These are phyloP conservation scores for Setophaga coronata DNA, from an alignment of 2,113 vertebrate species.

Conservation along the genomic window DNA sequence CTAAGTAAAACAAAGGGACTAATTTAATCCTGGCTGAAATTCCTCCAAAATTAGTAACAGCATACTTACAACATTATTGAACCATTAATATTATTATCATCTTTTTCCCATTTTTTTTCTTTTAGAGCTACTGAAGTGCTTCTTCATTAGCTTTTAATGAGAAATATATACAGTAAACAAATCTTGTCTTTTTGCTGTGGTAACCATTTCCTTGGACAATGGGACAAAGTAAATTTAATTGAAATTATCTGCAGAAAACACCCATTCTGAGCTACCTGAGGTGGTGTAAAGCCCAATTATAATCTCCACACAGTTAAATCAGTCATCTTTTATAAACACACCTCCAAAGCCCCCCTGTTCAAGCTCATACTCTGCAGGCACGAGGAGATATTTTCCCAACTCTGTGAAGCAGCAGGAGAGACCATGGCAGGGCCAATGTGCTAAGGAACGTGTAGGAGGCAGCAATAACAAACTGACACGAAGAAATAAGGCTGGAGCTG, in stretches of 20 bases:
- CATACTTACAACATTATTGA: background rate
- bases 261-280: background rate
- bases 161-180: background rate
- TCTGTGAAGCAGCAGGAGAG: slow-evolving; percentile 15
- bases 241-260: background rate
- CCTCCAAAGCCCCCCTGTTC: background rate
- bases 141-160: background rate
- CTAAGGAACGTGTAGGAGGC: slow-evolving; percentile 30
- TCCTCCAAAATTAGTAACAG: background rate
- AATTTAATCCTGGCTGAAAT: background rate
- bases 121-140: background rate
- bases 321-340: background rate
- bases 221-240: background rate
- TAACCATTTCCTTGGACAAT: background rate
- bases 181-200: background rate
- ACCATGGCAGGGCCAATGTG: background rate
- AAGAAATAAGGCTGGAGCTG: background rate
- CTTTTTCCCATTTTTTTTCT: fast-evolving
- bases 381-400: background rate
- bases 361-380: background rate
- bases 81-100: too few species aligned
- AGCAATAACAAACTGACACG: background rate
- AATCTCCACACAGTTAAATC: background rate
- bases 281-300: background rate
- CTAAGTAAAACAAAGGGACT: background rate